Evolutionary conservation across 2,888 invertebrate species (phyloP).

Genomic region (Aphidoletes aphidimyza): DNA sequence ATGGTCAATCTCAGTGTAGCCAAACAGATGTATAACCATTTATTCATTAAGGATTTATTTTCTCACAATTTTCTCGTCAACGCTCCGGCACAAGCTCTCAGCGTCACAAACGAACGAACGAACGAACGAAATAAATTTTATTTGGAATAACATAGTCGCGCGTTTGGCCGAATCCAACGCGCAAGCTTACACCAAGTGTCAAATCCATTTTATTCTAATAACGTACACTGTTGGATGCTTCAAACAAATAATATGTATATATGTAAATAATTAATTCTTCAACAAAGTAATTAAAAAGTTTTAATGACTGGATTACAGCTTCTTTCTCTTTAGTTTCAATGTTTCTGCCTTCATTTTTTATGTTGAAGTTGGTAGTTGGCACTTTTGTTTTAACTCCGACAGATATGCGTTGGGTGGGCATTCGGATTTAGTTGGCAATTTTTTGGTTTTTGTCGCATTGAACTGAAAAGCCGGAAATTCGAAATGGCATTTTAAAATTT

Average conservation of each 20-base stretch:
- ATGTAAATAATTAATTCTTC: slow-evolving; percentile 53
- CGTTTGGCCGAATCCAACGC: not conserved
- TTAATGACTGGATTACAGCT: slow-evolving; percentile 53
- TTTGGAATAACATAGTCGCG: no score
- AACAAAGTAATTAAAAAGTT: slow-evolving; percentile 54
- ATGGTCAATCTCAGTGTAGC: not conserved
- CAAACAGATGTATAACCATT: not conserved
- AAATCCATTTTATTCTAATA: slow-evolving; percentile 26
- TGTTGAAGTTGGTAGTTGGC: slow-evolving; percentile 7
- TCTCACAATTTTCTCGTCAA: not conserved
- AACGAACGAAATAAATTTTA: no score
- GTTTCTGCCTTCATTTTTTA: not conserved
- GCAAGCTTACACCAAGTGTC: not conserved
- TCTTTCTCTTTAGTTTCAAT: not conserved
- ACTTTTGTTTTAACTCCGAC: not conserved
- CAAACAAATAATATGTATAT: slow-evolving; percentile 11
- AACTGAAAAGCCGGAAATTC: not conserved
- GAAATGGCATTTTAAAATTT: no score
- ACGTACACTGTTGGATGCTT: not conserved
- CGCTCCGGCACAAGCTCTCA: not conserved
- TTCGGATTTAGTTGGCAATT: not conserved
- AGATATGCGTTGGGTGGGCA: not conserved
- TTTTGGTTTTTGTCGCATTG: not conserved
- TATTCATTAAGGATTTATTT: not conserved
- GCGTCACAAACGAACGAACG: no score